A percentile compares a stretch with the other conserved stretches of the same genome.
Evolutionary conservation across 1,140 invertebrate species (phyloP).

Genomic region (Hypsibius dujardini): DNA sequence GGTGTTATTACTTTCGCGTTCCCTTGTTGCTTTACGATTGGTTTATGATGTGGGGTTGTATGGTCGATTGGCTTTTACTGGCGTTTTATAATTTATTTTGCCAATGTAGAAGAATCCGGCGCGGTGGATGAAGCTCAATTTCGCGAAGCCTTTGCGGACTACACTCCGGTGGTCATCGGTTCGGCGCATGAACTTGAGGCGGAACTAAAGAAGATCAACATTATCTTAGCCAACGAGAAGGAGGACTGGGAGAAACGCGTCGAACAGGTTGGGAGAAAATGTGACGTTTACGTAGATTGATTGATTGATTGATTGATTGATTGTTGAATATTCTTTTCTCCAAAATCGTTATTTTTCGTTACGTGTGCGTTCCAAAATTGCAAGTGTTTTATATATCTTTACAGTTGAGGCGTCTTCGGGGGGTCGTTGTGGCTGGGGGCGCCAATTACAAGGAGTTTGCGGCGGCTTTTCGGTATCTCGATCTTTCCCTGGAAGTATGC

Average conservation of each 20-base stretch:
- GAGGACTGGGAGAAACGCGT: constrained; percentile 81
- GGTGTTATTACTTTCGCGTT: not conserved
- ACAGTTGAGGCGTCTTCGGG: not conserved
- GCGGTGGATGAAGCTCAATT: constrained; percentile 74
- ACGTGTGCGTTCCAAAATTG: no score
- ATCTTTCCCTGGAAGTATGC: constrained; percentile 18
- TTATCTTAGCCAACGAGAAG: constrained; percentile 54
- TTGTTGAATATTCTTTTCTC: constrained; percentile 15
- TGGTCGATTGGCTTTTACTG: not conserved
- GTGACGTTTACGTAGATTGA: not conserved
- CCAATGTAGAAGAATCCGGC: constrained; percentile 43
- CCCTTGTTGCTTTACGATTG: not conserved
- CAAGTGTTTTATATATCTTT: no score
- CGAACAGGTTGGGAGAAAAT: constrained; percentile 48
- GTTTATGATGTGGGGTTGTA: not conserved
- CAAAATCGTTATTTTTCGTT: not conserved
- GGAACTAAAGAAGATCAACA: constrained; percentile 52
- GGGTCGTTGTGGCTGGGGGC: constrained; percentile 1
- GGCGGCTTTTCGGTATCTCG: not conserved
- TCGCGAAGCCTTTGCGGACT: constrained; percentile 58
- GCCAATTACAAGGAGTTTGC: not conserved
- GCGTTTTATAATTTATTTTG: constrained; percentile 2
- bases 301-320: not conserved
- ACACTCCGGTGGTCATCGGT: constrained; percentile 42
- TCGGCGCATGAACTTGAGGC: constrained; percentile 65